Evolutionary conservation across 2,797 vertebrate species (phyloP).

Genomic region (Toxotes lorentzi): DNA sequence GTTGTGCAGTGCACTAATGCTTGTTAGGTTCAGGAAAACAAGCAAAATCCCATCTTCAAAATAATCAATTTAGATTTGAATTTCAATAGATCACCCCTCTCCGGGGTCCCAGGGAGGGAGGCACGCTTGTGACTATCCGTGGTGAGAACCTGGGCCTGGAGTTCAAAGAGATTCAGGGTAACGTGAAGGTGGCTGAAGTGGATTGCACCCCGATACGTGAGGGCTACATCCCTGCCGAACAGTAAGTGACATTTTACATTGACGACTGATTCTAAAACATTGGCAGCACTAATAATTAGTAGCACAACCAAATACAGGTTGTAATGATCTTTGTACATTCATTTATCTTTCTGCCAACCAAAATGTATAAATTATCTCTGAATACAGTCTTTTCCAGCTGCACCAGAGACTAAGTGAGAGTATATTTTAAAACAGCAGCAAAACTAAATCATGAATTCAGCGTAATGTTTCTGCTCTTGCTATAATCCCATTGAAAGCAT

Average conservation of each 20-base stretch:
- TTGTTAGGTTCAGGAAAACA: neutral
- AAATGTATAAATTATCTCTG: neutral
- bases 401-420: neutral
- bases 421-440: conserved; percentile 12
- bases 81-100: conserved; percentile 91
- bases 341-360: conserved; percentile 19
- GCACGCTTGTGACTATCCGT: conserved; percentile 95
- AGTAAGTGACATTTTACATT: conserved; percentile 86
- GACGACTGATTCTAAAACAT: neutral
- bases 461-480: conserved; percentile 18
- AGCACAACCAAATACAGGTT: neutral
- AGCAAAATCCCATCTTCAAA: conserved; percentile 7
- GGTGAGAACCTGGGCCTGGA: conserved; percentile 97
- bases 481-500: conserved; percentile 29
- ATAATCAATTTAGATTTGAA: conserved; percentile 1
- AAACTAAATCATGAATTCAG: conserved; percentile 32
- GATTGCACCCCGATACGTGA: conserved; percentile 94
- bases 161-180: conserved; percentile 92
- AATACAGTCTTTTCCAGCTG: conserved; percentile 4
- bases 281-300: neutral
- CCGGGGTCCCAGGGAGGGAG: conserved; percentile 95
- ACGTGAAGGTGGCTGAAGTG: conserved; percentile 95
- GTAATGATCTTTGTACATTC: conserved; percentile 28
- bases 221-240: conserved; percentile 97
- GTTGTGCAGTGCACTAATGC: neutral